Evolutionary conservation across 92 coral and sea anemone genomes (phyloP).

Genomic region (Palythoa heliodiscus): DNA sequence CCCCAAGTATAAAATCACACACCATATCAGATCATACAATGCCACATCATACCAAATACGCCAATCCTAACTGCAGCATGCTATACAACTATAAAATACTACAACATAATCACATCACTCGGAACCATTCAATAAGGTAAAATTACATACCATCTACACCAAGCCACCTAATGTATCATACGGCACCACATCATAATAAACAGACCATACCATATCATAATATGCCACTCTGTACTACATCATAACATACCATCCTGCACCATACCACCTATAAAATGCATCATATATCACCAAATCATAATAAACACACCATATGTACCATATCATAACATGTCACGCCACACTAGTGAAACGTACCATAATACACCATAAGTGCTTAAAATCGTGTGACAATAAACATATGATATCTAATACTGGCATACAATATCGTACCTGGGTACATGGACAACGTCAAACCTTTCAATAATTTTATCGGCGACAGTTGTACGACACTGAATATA

Average conservation of each 20-base stretch:
- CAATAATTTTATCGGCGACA: constrained; percentile 83
- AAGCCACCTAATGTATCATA: not conserved
- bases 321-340: not conserved
- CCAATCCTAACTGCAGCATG: not conserved
- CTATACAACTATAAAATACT: not conserved
- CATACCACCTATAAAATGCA: not conserved
- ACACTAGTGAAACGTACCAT: not conserved
- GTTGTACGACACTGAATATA: constrained; percentile 80
- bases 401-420: not conserved
- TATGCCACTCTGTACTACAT: not conserved
- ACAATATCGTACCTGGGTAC: constrained; percentile 79
- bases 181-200: not conserved
- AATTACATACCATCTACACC: not conserved
- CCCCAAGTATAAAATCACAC: not conserved
- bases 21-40: not conserved
- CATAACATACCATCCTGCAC: not conserved
- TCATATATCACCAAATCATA: not conserved
- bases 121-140: not conserved
- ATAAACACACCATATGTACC: too few species aligned
- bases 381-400: too few species aligned
- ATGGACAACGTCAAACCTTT: constrained; percentile 91
- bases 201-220: not conserved
- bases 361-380: not conserved
- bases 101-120: too few species aligned
- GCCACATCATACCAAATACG: not conserved